Base-by-base conservation (phyloP, 35 echinoderm and acorn worm genomes). In the Heliocidaris tuberculata region DNA sequence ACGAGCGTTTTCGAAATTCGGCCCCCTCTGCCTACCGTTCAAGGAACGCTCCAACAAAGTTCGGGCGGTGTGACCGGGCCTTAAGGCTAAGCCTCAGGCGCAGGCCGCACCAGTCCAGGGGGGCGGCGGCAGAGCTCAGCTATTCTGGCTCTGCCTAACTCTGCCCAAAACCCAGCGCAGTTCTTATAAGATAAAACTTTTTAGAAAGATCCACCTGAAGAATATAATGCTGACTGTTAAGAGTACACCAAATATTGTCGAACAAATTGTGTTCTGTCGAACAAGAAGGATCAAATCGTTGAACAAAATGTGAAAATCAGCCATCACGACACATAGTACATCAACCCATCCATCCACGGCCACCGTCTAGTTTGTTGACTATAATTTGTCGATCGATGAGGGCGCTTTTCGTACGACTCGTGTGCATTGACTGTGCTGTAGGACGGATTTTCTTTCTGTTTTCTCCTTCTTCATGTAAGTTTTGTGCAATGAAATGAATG, bases 11-110 rank as follows among this genome's bases (percentile, higher is more conserved):
- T 85, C 70, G 70, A 85, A 85, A 85, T 85, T 85, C 70, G 70
- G 70, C 70, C 70, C 70, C 70, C n/a, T 85, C 70, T 85, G 1
- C 70, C 70, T 85, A 85, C 70, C 70, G 70, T 85, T 85, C 70
- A 85, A 89, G 87, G 87, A 32, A 89, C 87, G 87, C 87, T 89
- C 87, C 87, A 89, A 30, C 87, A 89, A 89, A 89, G 87, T 89
- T 89, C 31, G 42, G 86, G 86, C 86, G 86, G 86, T 88, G 86
- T 19, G 85, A 86, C 85, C 85, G 85, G 85, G 85, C 85, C 85
- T 86, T 86, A 42, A 42, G n/a, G n/a, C n/a, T n/a, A n/a, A n/a
- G 87, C 87, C 0, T 16, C 87, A 89, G 47, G 87, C 12, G 2
- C 24, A 88, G 47, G 86, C n/a, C 27, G 30, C 86, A 30, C 15